Evolutionary conservation across 2,113 vertebrate genomes (phyloP), one percentile per base, ranked within the genome.

Genomic region (Colius striatus): DNA sequence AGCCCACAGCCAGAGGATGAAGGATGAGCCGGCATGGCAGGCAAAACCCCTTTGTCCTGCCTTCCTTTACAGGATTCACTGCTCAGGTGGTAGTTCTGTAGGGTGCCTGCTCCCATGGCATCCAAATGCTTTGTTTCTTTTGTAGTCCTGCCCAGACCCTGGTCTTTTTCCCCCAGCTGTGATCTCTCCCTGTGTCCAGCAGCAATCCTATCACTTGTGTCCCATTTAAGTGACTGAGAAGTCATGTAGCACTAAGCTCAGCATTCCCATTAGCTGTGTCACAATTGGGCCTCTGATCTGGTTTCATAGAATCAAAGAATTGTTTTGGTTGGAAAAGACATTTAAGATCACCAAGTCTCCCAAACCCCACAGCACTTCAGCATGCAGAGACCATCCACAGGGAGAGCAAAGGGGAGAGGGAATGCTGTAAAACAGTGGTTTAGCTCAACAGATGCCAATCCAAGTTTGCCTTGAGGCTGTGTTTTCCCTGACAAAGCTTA

Each of bases 401-500:
- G 68, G 58, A 80, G 34, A 57, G 50, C 0, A 1, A 4, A 1
- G 11, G 11, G 32, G 15, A 58, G 45, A 55, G 5, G 34, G 50
- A 50, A 67, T 47, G 17, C 62, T n/a, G 0, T 65, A 34, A 47
- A 85, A 32, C 16, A 23, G 36, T 71, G 18, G 9, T 60, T 80
- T 5, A 57, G n/a, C 29, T 84, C 51, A 70, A 83, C 45, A 78
- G 45, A 9, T 62, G 18, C 25, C 1, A 4, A 13, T 68, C 10
- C 22, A 53, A 23, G 29, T 66, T 90, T 90, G 55, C 14, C 66
- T 71, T 30, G 57, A 89, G 65, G 47, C 15, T 58, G 4, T n/a
- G 15, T n/a, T 38, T 90, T 67, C 30, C 55, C 45, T 89, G 29
- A 47, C 16, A 48, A 63, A 29, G 43, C 60, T 71, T 77, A 89